These are phyloP conservation scores for Troilus luridus DNA, from an alignment of 2,888 invertebrate genomes.

Conservation along the genomic window DNA sequence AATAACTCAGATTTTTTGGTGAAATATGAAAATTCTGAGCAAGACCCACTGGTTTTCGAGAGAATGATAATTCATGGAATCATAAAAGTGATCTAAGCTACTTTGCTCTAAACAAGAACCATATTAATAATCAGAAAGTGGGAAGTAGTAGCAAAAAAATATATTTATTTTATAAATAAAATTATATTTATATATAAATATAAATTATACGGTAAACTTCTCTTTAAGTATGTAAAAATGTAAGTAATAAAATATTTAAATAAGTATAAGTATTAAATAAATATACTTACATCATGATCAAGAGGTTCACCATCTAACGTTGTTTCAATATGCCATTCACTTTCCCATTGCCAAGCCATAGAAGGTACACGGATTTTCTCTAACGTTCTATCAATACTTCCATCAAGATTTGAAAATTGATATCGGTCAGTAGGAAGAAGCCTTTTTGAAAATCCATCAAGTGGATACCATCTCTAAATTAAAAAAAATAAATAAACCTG, in stretches of 20 bases:
- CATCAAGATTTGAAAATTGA: constrained; percentile 88
- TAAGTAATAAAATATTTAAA: background rate
- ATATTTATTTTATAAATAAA: too few relatives aligned
- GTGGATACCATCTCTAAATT: constrained; percentile 86
- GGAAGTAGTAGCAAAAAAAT: too few relatives aligned
- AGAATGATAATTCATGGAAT: background rate
- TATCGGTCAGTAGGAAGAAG: constrained; percentile 90
- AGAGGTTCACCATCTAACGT: constrained; percentile 88
- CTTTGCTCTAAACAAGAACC: too few relatives aligned
- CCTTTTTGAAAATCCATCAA: constrained; percentile 87
- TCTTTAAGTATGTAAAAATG: background rate
- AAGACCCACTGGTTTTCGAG: background rate
- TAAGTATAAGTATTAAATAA: background rate
- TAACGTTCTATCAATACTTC: constrained; percentile 82
- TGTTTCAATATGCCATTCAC: constrained; percentile 90
- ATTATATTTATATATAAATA: background rate
- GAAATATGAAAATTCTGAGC: background rate
- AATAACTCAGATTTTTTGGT: background rate
- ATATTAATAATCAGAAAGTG: too few relatives aligned
- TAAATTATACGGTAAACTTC: too few relatives aligned
- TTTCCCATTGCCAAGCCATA: constrained; percentile 97
- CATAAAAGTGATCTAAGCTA: too few relatives aligned
- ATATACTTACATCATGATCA: constrained; percentile 80
- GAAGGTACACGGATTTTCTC: constrained; percentile 89
- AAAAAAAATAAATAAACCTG: constrained; percentile 48